These are phyloP conservation scores for Cyanoderma ruficeps DNA, from an alignment of 2,113 vertebrate genomes.

Conservation along the genomic window DNA sequence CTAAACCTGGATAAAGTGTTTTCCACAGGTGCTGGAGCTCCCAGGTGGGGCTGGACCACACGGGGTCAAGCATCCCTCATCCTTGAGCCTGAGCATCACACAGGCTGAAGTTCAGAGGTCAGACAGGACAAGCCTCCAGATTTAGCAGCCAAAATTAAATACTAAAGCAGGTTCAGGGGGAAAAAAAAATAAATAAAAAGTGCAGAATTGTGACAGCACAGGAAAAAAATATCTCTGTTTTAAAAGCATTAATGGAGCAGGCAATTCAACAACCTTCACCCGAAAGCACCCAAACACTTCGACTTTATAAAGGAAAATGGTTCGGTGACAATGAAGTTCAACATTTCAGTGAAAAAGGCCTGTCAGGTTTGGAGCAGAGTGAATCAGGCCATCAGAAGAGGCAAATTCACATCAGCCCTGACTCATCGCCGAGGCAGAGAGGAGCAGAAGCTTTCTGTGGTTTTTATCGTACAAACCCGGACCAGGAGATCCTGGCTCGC, in stretches of 20 bases:
- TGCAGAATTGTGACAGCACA: background rate
- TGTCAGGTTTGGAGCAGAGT: background rate
- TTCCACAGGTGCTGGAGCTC: background rate
- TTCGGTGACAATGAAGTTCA: background rate
- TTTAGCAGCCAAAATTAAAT: background rate
- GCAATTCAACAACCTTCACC: slow-evolving; percentile 49
- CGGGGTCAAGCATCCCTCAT: accelerated
- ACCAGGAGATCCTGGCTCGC: accelerated
- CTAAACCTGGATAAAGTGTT: background rate
- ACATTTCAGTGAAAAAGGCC: background rate
- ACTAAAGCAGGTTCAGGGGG: background rate
- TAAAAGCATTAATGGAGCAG: slow-evolving; percentile 47
- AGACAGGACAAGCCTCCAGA: background rate
- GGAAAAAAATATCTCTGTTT: background rate
- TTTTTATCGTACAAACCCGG: background rate
- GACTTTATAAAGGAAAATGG: slow-evolving; percentile 15
- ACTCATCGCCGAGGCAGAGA: background rate
- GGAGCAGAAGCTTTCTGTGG: background rate
- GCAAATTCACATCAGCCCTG: background rate
- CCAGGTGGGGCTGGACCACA: background rate
- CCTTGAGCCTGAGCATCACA: background rate
- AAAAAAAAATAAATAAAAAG: background rate
- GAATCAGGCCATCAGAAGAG: background rate
- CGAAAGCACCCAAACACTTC: background rate
- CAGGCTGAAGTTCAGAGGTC: background rate